These are phyloP conservation scores for Peucedramus taeniatus DNA, from an alignment of 2,113 vertebrate genomes.

Conservation along the genomic window DNA sequence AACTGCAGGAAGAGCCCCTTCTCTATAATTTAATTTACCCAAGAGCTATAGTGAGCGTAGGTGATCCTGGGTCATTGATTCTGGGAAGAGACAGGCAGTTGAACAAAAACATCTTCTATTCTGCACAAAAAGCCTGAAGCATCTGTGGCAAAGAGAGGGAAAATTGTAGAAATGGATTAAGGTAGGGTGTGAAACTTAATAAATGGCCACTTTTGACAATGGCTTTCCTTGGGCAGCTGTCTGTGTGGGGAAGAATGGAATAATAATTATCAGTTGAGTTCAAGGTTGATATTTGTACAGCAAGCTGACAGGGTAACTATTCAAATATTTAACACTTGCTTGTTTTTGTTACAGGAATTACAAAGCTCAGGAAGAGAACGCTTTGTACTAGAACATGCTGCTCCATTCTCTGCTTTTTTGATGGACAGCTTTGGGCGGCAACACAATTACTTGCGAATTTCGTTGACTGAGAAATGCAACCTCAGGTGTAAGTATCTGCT, in stretches of 20 bases:
- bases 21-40: background rate
- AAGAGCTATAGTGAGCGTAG: background rate
- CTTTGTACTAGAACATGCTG: conserved; percentile 54
- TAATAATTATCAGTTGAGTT: background rate
- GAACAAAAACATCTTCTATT: background rate
- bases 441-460: conserved; percentile 95
- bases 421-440: conserved; percentile 86
- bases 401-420: conserved; percentile 88
- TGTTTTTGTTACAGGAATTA: conserved; percentile 59
- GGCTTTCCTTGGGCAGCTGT: background rate
- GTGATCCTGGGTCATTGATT: background rate
- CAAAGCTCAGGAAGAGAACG: conserved; percentile 37
- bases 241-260: background rate
- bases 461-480: conserved; percentile 96
- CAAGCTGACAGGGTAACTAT: background rate
- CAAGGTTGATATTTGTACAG: background rate
- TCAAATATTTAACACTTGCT: background rate
- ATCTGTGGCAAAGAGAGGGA: background rate
- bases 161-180: background rate
- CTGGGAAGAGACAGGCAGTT: background rate
- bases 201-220: background rate
- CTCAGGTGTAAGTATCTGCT: conserved; percentile 86
- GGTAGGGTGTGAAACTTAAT: background rate
- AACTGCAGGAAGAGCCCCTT: background rate
- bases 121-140: background rate